phyloP scores from a whole-genome alignment of 2,113 vertebrate genomes.

The Apteryx mantelli region DNA sequence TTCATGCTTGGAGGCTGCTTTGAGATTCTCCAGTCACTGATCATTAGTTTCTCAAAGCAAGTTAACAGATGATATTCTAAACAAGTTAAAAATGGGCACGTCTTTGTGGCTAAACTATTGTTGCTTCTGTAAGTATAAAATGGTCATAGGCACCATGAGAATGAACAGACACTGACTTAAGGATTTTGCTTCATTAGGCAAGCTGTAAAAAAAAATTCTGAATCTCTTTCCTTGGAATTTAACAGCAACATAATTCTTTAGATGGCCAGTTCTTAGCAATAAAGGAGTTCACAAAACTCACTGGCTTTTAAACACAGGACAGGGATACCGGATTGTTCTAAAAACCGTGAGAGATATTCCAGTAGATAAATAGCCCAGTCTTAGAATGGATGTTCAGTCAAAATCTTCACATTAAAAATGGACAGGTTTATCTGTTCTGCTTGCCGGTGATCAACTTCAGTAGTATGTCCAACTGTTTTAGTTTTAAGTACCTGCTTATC shows the following conservation, averaged over 20 bases:
- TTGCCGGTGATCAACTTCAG: not conserved
- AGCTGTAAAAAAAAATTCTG: not conserved
- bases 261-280: not conserved
- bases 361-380: not conserved
- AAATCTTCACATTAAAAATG: not conserved
- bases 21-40: not conserved
- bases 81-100: not conserved
- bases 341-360: not conserved
- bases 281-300: not conserved
- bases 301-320: not conserved
- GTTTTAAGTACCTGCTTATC: not conserved
- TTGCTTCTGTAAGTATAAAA: not conserved
- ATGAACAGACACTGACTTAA: not conserved
- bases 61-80: not conserved
- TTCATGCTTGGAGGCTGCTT: not conserved
- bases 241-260: not conserved
- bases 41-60: constrained; percentile 4
- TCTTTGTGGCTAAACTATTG: not conserved
- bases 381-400: not conserved
- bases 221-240: not conserved
- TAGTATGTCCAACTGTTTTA: not conserved
- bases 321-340: not conserved
- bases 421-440: not conserved
- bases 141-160: not conserved
- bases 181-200: not conserved